Evolutionary conservation across 2,797 vertebrate species (phyloP), one percentile per base, ranked within the genome.

Genomic region (Morus bassanus): DNA sequence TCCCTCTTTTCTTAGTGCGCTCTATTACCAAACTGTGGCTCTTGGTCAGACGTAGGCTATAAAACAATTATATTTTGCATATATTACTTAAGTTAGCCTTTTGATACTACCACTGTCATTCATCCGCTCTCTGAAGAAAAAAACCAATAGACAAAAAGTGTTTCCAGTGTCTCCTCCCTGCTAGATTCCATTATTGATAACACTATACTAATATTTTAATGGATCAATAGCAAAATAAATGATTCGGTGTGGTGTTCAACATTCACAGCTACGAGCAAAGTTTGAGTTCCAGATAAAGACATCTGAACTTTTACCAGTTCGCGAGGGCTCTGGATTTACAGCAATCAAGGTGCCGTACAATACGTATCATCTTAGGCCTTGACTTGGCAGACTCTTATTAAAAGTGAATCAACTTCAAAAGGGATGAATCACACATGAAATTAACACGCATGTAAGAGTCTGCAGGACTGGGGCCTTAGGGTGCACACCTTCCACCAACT

Each of bases 401-500:
- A 45, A 91, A 90, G 77, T 51, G 88, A 95, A 90, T 83, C 39
- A 54, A 88, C 94, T 93, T 94, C 88, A 91, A 94, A 96, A 95
- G 83, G 56, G 80, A 94, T 97, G 96, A 97, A 94, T 96, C 96
- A 95, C 65, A 93, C 88, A 86, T 96, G 87, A 95, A 91, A 94
- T 95, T 67, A 96, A 93, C 89, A 96, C 30, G 17, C 83, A 90
- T 82, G 75, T 91, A 92, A 93, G 87, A 76, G 60, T 95, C 88
- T 92, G 86, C 48, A 87, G 95, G 76, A 65, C 3, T 78, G 85
- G 64, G 81, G 92, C 92, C 85, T 85, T 88, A 92, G 93, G 95
- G 84, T 89, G 48, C 78, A 86, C 95, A 95, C 94, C 96, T 97
- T 95, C 89, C 82, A 96, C 92, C 87, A 93, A 76, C 70, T 89